A percentile compares a stretch with the other conserved stretches of the same genome.
phyloP scores from a whole-genome alignment of 2,797 vertebrate species.

The Onychomys torridus region DNA sequence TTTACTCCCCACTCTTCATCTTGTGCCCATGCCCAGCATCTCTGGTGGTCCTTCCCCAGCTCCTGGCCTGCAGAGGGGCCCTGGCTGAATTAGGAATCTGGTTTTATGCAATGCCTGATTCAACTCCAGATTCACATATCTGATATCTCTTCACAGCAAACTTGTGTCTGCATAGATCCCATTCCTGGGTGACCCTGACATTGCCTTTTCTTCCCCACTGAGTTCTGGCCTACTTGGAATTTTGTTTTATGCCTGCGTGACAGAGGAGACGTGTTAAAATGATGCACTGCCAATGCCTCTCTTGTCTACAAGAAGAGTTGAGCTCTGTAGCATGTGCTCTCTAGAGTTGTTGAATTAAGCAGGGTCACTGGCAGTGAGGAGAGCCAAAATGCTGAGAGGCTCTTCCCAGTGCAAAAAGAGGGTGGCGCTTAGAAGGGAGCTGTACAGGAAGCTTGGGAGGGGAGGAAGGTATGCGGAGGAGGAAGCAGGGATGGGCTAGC shows the following conservation, averaged over 20 bases:
- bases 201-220: background rate
- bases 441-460: background rate
- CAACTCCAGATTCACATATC: background rate
- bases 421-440: background rate
- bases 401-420: background rate
- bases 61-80: background rate
- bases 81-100: background rate
- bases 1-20: background rate
- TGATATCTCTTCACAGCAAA: background rate
- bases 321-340: background rate
- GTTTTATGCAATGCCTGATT: background rate
- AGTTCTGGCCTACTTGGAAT: conserved; percentile 14
- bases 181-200: background rate
- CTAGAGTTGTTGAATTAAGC: conserved; percentile 53
- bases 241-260: conserved; percentile 39
- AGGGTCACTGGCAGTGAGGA: conserved; percentile 33
- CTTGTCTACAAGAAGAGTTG: conserved; percentile 39
- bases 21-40: background rate
- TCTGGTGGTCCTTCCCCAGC: background rate
- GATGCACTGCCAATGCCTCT: background rate
- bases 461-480: background rate
- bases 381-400: conserved; percentile 11
- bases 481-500: background rate
- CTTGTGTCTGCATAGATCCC: background rate
- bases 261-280: conserved; percentile 15